Base-by-base conservation (phyloP, 2,113 vertebrate genomes). In the Marmota flaviventris region DNA sequence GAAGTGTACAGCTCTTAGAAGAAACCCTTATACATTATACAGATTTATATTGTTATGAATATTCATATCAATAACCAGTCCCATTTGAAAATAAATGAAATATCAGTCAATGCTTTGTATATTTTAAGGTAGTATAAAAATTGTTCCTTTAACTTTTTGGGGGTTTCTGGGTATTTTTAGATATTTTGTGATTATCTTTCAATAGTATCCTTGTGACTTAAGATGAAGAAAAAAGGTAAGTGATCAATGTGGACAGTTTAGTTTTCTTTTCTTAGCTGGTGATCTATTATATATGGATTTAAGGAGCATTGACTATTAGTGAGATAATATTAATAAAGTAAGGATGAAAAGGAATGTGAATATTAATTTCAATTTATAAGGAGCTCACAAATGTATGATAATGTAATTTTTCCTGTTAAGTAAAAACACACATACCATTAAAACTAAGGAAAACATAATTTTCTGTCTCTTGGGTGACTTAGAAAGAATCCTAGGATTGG, bases 401-500 rank as follows among this genome's bases (percentile, higher is more conserved):
- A 37, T 45, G 53, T 24, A 73, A 8, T 42, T 24, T 82, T 70
- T 81, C 78, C 42, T 82, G 8, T 51, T 81, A 67, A 9, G 65
- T 73, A 84, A 95, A 89, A 93, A 88, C 58, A 45, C 1, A n/a
- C 0, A 85, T 32, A 39, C 0, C 1, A 65, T 85, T 78, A 92
- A 78, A 92, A 61, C 13, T 53, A 81, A 34, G 69, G 32, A 90
- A 89, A 96, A 70, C 37, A 61, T 39, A 61, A 58, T 75, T 84
- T 93, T 65, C 27, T 92, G 18, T 84, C 10, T 67, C 34, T 86
- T 63, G 4, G 11, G 8, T 67, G 5, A 32, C 20, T 84, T 83
- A 63, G 29, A 39, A 72, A 27, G 34, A 85, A 20, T 51, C 13
- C 2, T 85, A 79, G 8, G 1, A 5, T 20, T 37, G 63, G 10